Evolutionary conservation across 2,113 vertebrate species (phyloP).

Genomic region (Indicator indicator): DNA sequence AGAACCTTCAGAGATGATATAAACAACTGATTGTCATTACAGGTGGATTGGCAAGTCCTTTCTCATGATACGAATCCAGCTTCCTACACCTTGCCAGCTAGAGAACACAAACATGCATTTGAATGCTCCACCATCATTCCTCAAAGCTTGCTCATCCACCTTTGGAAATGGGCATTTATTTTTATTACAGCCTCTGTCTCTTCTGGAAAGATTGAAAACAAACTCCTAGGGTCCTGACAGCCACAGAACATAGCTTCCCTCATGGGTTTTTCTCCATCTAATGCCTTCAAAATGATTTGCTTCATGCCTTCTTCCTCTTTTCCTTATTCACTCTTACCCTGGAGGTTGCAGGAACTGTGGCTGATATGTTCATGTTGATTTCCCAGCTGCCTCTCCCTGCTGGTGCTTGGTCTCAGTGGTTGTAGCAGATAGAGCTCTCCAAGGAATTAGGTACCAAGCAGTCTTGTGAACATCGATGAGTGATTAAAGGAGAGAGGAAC

Average conservation of each 20-base stretch:
- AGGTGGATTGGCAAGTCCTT: neutral
- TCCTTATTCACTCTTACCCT: neutral
- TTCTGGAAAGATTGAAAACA: conserved; percentile 10
- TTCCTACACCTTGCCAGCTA: neutral
- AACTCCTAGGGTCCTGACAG: conserved; percentile 12
- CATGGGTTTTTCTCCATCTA: neutral
- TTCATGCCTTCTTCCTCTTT: neutral
- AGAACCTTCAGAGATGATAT: neutral
- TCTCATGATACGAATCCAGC: neutral
- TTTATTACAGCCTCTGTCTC: conserved; percentile 25
- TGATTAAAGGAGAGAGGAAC: neutral
- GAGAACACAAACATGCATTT: neutral
- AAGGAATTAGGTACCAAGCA: neutral
- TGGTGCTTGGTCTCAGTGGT: neutral
- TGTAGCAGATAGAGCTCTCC: neutral
- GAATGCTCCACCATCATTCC: neutral
- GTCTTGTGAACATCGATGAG: neutral
- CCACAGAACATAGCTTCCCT: conserved; percentile 34
- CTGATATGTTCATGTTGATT: neutral
- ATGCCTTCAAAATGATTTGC: neutral
- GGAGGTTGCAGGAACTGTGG: neutral
- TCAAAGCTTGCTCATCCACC: neutral
- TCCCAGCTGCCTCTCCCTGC: neutral
- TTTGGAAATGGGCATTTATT: conserved; percentile 37
- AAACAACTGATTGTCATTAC: neutral